These are phyloP conservation scores for Limnephilus auricula DNA, from an alignment of 2,888 invertebrate genomes.

Conservation along the genomic window DNA sequence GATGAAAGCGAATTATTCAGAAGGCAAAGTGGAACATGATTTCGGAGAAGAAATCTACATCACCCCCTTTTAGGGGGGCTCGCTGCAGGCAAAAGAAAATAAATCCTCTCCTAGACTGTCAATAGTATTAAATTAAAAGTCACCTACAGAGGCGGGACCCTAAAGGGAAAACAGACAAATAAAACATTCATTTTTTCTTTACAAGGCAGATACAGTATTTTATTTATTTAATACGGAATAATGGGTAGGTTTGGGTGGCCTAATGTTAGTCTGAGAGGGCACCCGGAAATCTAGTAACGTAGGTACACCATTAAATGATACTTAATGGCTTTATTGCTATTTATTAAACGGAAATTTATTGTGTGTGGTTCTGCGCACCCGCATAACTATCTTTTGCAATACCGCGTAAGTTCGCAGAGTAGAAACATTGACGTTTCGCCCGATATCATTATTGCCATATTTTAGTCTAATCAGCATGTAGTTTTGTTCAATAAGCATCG, in stretches of 20 bases:
- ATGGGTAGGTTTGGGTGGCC: not conserved
- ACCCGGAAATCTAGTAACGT: no score
- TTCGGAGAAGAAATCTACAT: conserved; percentile 30
- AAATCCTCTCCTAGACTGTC: conserved; percentile 47
- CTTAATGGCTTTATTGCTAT: not conserved
- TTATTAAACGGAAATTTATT: not conserved
- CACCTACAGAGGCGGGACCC: conserved; percentile 39
- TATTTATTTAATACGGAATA: not conserved
- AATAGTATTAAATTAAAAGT: conserved; percentile 56
- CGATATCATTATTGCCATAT: not conserved
- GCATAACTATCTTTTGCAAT: not conserved
- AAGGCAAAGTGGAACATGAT: conserved; percentile 46
- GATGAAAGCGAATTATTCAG: conserved; percentile 59
- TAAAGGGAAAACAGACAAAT: conserved; percentile 27
- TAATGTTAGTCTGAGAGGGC: not conserved
- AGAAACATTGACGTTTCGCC: not conserved
- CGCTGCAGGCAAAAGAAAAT: conserved; percentile 25
- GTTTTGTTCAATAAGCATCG: not conserved
- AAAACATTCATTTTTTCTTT: conserved; percentile 42
- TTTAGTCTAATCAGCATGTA: not conserved
- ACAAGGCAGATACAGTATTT: not conserved
- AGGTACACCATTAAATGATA: not conserved
- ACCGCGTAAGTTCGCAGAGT: not conserved
- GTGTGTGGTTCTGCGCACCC: not conserved
- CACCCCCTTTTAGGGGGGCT: not conserved